Percentiles rank a stretch among this genome's conserved stretches.
These are phyloP conservation scores for Protodeltote pygarga DNA, from an alignment of 2,888 invertebrate species.

Conservation along the genomic window DNA sequence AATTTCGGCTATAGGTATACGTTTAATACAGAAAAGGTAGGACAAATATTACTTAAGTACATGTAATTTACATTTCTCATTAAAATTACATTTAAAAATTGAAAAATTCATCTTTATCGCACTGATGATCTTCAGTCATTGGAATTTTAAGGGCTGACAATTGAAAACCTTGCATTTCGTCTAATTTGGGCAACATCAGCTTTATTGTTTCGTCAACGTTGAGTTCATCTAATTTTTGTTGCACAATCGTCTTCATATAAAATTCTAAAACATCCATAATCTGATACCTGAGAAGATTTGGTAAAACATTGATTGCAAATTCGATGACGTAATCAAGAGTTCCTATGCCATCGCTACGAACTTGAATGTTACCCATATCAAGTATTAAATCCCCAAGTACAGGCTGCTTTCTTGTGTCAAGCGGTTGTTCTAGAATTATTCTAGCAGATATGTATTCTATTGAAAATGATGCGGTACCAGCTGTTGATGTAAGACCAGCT, in stretches of 20 bases:
- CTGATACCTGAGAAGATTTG: constrained; percentile 94
- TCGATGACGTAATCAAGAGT: constrained; percentile 94
- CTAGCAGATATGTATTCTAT: constrained; percentile 91
- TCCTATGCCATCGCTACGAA: constrained; percentile 93
- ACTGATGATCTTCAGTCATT: constrained; percentile 51
- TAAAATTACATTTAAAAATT: constrained; percentile 64
- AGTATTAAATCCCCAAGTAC: constrained; percentile 91
- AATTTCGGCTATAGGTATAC: no score
- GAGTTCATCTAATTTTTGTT: constrained; percentile 90
- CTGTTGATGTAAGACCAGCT: constrained; percentile 89
- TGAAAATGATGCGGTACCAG: constrained; percentile 91
- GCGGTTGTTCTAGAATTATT: constrained; percentile 90
- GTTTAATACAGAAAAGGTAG: no score
- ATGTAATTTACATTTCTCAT: background rate
- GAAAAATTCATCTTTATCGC: constrained; percentile 80
- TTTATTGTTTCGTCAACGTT: constrained; percentile 92
- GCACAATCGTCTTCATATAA: constrained; percentile 90
- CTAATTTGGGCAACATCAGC: constrained; percentile 89
- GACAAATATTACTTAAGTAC: constrained; percentile 1
- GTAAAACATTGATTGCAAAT: constrained; percentile 92
- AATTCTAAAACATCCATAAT: constrained; percentile 94
- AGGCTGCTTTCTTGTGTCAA: constrained; percentile 92
- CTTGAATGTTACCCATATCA: constrained; percentile 94
- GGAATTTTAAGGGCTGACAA: constrained; percentile 68
- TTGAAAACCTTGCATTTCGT: constrained; percentile 86